phyloP scores from a whole-genome alignment of 2,113 vertebrate genomes.

The Dendrocopos noguchii region DNA sequence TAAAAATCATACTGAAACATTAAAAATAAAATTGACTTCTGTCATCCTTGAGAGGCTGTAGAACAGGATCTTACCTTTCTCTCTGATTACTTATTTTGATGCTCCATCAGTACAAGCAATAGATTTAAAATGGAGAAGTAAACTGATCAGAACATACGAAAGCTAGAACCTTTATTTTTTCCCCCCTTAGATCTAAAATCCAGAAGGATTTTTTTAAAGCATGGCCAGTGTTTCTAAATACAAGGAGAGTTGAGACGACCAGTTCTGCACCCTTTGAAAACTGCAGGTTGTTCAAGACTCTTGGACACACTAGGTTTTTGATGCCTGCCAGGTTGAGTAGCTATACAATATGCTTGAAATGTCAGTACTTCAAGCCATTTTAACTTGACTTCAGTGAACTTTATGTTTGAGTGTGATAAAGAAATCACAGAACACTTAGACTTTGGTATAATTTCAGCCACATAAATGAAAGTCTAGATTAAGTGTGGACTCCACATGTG shows the following conservation, averaged over 20 bases:
- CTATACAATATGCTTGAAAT: neutral
- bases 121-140: neutral
- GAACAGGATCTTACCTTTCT: neutral
- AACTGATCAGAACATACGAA: neutral
- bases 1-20: neutral
- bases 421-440: neutral
- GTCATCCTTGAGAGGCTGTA: neutral
- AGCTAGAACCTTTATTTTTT: neutral
- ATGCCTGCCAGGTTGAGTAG: neutral
- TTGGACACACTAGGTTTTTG: neutral
- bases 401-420: neutral
- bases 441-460: neutral
- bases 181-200: neutral
- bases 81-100: neutral
- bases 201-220: neutral
- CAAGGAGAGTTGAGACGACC: neutral
- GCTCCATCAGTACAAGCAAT: neutral
- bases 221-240: neutral
- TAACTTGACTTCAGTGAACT: neutral
- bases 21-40: neutral
- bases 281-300: neutral
- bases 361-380: neutral
- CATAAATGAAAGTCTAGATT: neutral
- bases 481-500: neutral
- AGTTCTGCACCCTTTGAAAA: neutral